These are phyloP conservation scores for Mesembrinibis cayennensis DNA, from an alignment of 2,113 vertebrate species.

Conservation along the genomic window DNA sequence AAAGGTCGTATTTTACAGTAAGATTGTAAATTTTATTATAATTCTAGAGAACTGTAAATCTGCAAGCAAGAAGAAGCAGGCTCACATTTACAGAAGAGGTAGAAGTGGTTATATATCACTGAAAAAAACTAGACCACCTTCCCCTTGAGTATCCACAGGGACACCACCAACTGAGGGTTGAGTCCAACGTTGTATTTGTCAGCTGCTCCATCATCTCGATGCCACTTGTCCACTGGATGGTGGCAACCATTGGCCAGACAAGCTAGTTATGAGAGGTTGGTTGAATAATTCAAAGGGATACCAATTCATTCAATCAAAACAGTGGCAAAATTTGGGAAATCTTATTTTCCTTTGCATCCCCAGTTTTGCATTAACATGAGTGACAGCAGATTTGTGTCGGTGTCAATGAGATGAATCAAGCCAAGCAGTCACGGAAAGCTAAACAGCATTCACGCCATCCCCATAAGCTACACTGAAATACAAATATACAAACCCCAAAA, in stretches of 20 bases:
- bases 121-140: background rate
- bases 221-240: background rate
- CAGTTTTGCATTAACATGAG: fast-evolving
- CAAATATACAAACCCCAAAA: background rate
- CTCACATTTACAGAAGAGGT: background rate
- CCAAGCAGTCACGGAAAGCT: fast-evolving
- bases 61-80: background rate
- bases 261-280: background rate
- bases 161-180: background rate
- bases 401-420: background rate
- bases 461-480: background rate
- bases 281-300: background rate
- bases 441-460: background rate
- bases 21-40: background rate
- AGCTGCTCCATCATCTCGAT: background rate
- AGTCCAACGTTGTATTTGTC: background rate
- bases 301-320: background rate
- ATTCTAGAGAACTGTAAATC: background rate
- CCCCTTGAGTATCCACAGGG: background rate
- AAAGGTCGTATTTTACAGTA: background rate
- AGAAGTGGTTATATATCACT: fast-evolving
- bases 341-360: background rate
- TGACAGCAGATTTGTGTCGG: background rate
- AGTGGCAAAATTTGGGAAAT: background rate
- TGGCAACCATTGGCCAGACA: background rate